Evolutionary conservation across 2,113 vertebrate genomes (phyloP), one percentile per base, ranked within the genome.

Genomic region (Rousettus leschenaultii): DNA sequence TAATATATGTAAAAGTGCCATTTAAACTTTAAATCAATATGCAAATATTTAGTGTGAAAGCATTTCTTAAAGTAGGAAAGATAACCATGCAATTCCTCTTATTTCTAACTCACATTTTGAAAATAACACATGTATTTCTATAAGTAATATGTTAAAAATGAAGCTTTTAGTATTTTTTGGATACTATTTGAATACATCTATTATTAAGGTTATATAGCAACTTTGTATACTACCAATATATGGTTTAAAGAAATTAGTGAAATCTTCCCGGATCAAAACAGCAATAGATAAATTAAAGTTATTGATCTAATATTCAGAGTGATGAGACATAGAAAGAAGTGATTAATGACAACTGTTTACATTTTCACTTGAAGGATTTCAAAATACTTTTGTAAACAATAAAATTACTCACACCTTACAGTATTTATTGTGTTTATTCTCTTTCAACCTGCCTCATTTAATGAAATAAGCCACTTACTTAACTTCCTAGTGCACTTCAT

Each of bases 381-480:
- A 95, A 95, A 94, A 95, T 92, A 43, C 79, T 71, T 71, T 95
- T 92, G 66, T 71, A 96, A 92, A 89, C 65, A 85, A 68, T 95
- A 83, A 91, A 86, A 96, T 94, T 71, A 86, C 61, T 74, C 66
- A 66, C 59, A 65, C 30, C 55, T 86, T 91, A 70, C 61, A 95
- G 75, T 88, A 87, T 95, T 96, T 95, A 89, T 85, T 94, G 57
- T 88, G 57, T 94, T 97, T 89, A 73, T 95, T 96, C 79, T 89
- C 68, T 95, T 92, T 30, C 88, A 96, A 91, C 73, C 87, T 97
- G 87, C 88, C 61, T 97, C 88, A 55, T 91, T 95, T 94, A 96
- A 92, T 96, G 91, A 96, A 97, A 95, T 92, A 97, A 94, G 78
- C 91, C 35, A 93, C 80, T 95, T 89, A 95, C 48, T 97, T 97